These are phyloP conservation scores for Leptonema lineaticorne DNA, from an alignment of 1,140 invertebrate species.

Conservation along the genomic window DNA sequence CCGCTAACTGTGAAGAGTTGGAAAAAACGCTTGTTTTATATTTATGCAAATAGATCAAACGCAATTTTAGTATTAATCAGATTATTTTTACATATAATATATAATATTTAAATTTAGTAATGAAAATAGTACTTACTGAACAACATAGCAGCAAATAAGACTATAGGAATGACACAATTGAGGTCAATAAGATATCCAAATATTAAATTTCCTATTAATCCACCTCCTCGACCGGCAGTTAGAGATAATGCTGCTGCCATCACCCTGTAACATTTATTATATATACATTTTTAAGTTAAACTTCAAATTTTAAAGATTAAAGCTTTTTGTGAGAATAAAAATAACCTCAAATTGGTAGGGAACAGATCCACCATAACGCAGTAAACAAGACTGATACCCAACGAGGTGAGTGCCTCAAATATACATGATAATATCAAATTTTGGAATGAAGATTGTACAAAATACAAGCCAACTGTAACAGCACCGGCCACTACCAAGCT, in stretches of 20 bases:
- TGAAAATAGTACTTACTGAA: slow-evolving; percentile 59
- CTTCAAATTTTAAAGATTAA: too few species aligned
- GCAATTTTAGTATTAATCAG: not conserved
- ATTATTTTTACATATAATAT: not conserved
- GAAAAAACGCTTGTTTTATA: too few species aligned
- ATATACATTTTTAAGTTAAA: too few species aligned
- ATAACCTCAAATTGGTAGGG: slow-evolving; percentile 73
- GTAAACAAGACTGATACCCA: slow-evolving; percentile 73
- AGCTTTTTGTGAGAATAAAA: not conserved
- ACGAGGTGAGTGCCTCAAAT: slow-evolving; percentile 73
- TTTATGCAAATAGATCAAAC: too few species aligned
- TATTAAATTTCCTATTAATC: slow-evolving; percentile 66
- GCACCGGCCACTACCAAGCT: slow-evolving; percentile 69
- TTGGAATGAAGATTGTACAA: slow-evolving; percentile 66
- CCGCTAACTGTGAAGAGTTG: slow-evolving; percentile 61
- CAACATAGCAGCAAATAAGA: slow-evolving; percentile 67
- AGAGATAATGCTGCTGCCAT: slow-evolving; percentile 74
- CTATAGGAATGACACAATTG: slow-evolving; percentile 69
- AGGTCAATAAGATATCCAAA: slow-evolving; percentile 73
- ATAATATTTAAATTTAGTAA: slow-evolving; percentile 24
- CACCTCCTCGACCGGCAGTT: slow-evolving; percentile 71
- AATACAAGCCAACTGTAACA: slow-evolving; percentile 77
- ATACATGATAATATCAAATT: slow-evolving; percentile 73
- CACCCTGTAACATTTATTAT: slow-evolving; percentile 66
- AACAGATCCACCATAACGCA: slow-evolving; percentile 76